Percentiles rank a stretch among this genome's conserved stretches.
Conservation (phyloP, 2,888 invertebrate species). For the Abrostola triplasia region DNA sequence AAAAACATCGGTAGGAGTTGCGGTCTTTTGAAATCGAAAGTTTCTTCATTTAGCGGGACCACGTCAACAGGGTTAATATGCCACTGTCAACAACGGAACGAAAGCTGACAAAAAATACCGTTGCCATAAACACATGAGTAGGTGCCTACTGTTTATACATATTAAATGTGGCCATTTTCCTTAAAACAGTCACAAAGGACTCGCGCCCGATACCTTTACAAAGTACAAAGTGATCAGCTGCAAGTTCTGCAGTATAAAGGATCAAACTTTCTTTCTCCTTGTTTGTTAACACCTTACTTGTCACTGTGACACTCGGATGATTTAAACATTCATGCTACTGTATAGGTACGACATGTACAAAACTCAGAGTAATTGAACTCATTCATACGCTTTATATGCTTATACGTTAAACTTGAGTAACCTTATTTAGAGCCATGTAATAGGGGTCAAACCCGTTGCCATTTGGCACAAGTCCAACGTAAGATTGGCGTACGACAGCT, state of each 20-base stretch:
- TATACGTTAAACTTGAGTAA: not conserved
- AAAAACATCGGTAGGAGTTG: constrained; percentile 27
- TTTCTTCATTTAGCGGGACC: constrained; percentile 66
- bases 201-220: not conserved
- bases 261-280: too few species aligned
- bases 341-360: too few species aligned
- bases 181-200: not conserved
- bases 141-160: not conserved
- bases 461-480: not conserved
- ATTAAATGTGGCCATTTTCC: not conserved
- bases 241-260: not conserved
- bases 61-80: constrained; percentile 73
- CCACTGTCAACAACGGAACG: constrained; percentile 73
- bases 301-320: too few species aligned
- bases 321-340: too few species aligned
- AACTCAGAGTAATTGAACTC: too few species aligned
- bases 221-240: not conserved
- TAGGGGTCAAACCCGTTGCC: not conserved
- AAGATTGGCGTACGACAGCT: not conserved
- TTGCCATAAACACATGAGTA: constrained; percentile 40
- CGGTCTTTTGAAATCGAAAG: constrained; percentile 72
- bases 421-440: not conserved
- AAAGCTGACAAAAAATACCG: constrained; percentile 71
- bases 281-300: too few species aligned
- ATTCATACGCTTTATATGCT: not conserved